Conservation (phyloP, 2,113 vertebrate species). For the Gymnogyps californianus region DNA sequence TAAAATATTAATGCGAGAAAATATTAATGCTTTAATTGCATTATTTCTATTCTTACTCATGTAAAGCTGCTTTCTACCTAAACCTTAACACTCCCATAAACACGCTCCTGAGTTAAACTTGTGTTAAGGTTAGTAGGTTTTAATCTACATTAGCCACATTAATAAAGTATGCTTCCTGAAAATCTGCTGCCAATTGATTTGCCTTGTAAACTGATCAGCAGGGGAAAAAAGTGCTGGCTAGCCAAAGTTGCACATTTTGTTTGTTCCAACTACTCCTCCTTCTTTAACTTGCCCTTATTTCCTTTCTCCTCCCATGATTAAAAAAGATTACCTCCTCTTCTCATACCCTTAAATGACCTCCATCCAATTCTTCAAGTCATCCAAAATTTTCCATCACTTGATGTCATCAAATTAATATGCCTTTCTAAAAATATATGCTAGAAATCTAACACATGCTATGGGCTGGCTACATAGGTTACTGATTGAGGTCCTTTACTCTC, state of each 20-base stretch:
- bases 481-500: not conserved
- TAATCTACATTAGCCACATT: not conserved
- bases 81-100: not conserved
- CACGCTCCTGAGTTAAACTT: not conserved
- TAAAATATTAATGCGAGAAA: not conserved
- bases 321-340: conserved; percentile 28
- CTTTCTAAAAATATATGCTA: not conserved
- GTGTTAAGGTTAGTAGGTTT: not conserved
- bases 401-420: not conserved
- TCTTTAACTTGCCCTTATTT: not conserved
- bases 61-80: not conserved
- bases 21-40: not conserved
- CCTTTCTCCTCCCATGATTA: conserved; percentile 21
- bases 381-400: not conserved
- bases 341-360: conserved; percentile 8
- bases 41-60: not conserved
- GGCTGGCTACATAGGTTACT: not conserved
- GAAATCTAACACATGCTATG: not conserved
- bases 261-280: conserved; percentile 18
- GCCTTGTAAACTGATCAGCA: conserved; percentile 17
- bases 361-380: not conserved
- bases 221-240: not conserved
- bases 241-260: not conserved
- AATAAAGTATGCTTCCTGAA: not conserved
- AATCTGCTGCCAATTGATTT: conserved; percentile 30